Evolutionary conservation across 1,140 invertebrate species (phyloP), one percentile per base, ranked within the genome.

Genomic region (Ridgeia piscesae): DNA sequence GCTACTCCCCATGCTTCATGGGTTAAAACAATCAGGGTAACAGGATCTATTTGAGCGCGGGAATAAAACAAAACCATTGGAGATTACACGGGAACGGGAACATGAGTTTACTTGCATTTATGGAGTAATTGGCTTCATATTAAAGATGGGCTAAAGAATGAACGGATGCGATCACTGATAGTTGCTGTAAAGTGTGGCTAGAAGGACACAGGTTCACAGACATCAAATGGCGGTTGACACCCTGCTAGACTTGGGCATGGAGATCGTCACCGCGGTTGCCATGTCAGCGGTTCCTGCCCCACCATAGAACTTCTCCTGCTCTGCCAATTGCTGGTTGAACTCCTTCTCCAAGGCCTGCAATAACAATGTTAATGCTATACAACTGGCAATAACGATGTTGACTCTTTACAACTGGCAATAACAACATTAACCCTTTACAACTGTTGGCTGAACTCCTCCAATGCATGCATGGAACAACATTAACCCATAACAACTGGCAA

Each of bases 321-420:
- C 98, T 94, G 98, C 98, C 93, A 98, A 95, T 95, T 98, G 98
- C 93, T 97, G 96, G 92, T 97, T 96, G 95, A 98, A 98, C 94
- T 98, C 97, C 94, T 98, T 98, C 96, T 98, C 98, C 94, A 98
- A 95, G 96, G 97, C 97, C 98, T 98, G 96, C 92, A 93, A 92
- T 34, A 90, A 91, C 31, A 93, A 21, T n/a, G n/a, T 42, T 42
- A 42, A 42, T 11, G 4, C 42, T 42, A 6, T 42, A 42, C 42
- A 42, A n/a, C n/a, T 11, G 11, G 4, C 42, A 42, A 42, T 11
- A 42, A 4, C 4, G 11, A 6, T 11, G 42, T 42, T 42, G 11
- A 42, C 42, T 11, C 42, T 42, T 42, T 42, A 42, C 4, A 42
- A 42, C 42, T 42, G 42, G 11, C 4, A 4, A 4, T 11, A 42